Evolutionary conservation across 2,797 vertebrate genomes (phyloP).

Genomic region (Centroberyx gerrardi): DNA sequence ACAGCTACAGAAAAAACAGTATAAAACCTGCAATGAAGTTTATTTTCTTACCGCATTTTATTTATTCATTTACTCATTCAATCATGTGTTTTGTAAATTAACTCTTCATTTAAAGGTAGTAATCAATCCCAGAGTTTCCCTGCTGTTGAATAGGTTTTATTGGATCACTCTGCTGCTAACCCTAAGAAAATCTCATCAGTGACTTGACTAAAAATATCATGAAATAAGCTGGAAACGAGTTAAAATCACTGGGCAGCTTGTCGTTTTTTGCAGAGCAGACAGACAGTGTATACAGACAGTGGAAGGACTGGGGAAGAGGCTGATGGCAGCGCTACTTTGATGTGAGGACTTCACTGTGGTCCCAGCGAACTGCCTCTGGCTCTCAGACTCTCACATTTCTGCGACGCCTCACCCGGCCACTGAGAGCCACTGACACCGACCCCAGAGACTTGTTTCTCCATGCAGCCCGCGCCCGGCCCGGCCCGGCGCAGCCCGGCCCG

Average conservation of each 20-base stretch:
- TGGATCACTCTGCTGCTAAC: too few relatives aligned
- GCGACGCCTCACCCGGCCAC: conserved; percentile 31
- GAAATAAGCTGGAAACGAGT: too few relatives aligned
- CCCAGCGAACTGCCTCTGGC: conserved; percentile 33
- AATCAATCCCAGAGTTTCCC: background rate
- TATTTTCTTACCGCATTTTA: background rate
- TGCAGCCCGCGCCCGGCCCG: conserved; percentile 6
- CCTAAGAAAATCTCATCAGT: too few relatives aligned
- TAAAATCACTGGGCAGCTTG: too few relatives aligned
- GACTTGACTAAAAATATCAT: too few relatives aligned
- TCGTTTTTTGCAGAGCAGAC: background rate
- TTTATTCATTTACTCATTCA: too few relatives aligned
- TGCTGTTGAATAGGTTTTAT: too few relatives aligned
- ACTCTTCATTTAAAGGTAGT: too few relatives aligned
- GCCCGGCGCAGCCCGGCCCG: background rate
- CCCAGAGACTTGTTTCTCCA: conserved; percentile 28
- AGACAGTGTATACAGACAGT: conserved; percentile 16
- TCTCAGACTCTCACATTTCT: conserved; percentile 20
- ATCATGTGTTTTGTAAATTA: too few relatives aligned
- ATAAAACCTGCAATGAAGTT: background rate
- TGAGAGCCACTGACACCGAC: conserved; percentile 41
- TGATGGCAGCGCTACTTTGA: conserved; percentile 44
- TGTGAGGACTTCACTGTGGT: conserved; percentile 34
- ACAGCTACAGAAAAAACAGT: background rate
- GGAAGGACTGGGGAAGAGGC: conserved; percentile 23